A percentile compares a stretch with the other conserved stretches of the same genome.
Conservation (phyloP, 1,140 invertebrate genomes). For the silkworm (Bombyx mori) region ASM3026992v2 NC_085134.1:9678001-9678500, state of each 20-base stretch:
- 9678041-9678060: too few relatives aligned
- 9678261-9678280: conserved; percentile 45
- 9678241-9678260: conserved; percentile 8
- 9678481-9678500: background rate
- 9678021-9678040: too few relatives aligned
- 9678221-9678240: too few relatives aligned
- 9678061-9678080: too few relatives aligned
- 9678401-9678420: conserved; percentile 31
- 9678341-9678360: conserved; percentile 55
- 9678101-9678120: too few relatives aligned
- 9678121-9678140: too few relatives aligned
- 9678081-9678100: too few relatives aligned
- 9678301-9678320: conserved; percentile 56
- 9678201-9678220: too few relatives aligned
- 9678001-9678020: too few relatives aligned
- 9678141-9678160: too few relatives aligned
- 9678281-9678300: conserved; percentile 62
- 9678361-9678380: conserved; percentile 53
- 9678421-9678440: conserved; percentile 19
- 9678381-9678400: conserved; percentile 38
- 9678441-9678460: conserved; percentile 1
- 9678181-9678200: too few relatives aligned
- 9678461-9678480: background rate
- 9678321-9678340: conserved; percentile 57
- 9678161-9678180: too few relatives aligned